phyloP scores from a whole-genome alignment of 2,797 vertebrate genomes.

The Xenentodon cancila region DNA sequence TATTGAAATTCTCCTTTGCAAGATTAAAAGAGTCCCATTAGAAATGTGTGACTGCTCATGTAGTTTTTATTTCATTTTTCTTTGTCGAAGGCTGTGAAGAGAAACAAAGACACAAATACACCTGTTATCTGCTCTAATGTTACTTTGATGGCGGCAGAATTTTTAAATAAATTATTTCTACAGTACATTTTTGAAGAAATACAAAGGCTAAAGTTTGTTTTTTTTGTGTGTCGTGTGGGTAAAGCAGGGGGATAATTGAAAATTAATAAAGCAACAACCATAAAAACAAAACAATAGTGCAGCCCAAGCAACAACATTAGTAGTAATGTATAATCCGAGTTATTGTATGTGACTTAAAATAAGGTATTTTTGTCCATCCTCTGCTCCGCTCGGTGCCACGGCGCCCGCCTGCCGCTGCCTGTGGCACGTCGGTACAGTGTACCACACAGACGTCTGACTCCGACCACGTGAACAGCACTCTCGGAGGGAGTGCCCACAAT shows the following conservation, averaged over 20 bases:
- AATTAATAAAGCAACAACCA: no score
- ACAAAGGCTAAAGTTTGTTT: no score
- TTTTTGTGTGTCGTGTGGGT: no score
- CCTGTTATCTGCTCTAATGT: constrained; percentile 51
- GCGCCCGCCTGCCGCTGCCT: constrained; percentile 5
- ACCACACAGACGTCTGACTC: constrained; percentile 60
- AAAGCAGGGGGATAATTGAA: no score
- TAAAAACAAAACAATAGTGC: no score
- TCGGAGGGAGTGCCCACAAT: constrained; percentile 76
- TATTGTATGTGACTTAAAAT: no score
- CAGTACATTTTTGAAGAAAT: no score
- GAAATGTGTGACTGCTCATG: constrained; percentile 83
- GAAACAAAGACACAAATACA: constrained; percentile 29
- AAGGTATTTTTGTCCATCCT: constrained; percentile 1
- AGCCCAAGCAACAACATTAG: no score
- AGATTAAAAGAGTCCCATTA: constrained; percentile 85
- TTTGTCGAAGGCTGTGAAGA: constrained; percentile 66
- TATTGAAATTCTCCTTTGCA: constrained; percentile 83
- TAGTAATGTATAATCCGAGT: no score
- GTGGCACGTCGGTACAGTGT: constrained; percentile 14
- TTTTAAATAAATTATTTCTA: no score
- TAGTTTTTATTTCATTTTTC: constrained; percentile 79
- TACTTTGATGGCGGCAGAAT: no score
- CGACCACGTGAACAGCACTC: constrained; percentile 73
- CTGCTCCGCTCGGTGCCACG: not conserved